Conservation (phyloP, 1,140 invertebrate species). For the Manduca sexta region DNA sequence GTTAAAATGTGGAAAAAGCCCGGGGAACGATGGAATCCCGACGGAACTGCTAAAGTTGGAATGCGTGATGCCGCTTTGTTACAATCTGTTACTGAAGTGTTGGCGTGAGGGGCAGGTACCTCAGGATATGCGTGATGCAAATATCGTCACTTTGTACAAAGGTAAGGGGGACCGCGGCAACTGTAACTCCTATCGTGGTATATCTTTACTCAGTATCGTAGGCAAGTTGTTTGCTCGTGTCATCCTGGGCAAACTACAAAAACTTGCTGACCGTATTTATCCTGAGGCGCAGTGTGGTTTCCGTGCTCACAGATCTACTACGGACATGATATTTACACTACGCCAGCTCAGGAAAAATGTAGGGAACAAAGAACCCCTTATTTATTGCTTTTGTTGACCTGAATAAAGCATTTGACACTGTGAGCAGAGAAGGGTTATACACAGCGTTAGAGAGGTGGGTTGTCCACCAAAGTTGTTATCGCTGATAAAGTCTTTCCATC, state of each 20-base stretch:
- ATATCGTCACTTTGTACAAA: slow-evolving; percentile 15
- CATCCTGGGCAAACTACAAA: not conserved
- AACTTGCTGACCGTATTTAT: slow-evolving; percentile 7
- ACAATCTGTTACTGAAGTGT: slow-evolving; percentile 12
- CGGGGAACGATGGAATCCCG: slow-evolving; percentile 5
- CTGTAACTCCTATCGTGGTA: not conserved
- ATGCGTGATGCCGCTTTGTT: slow-evolving; percentile 4
- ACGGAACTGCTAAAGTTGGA: slow-evolving; percentile 8
- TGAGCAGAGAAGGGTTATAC: not conserved
- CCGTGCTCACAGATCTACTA: slow-evolving; percentile 4
- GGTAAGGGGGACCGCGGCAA: slow-evolving; percentile 8
- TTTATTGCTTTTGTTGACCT: not conserved
- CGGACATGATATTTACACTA: slow-evolving; percentile 8
- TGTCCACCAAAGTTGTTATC: not conserved
- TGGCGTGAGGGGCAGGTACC: slow-evolving; percentile 8
- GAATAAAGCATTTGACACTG: no score
- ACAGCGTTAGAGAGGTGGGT: not conserved
- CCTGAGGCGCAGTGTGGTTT: slow-evolving; percentile 5
- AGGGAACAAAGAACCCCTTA: slow-evolving; percentile 6
- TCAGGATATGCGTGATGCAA: slow-evolving; percentile 14
- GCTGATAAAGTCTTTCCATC: not conserved
- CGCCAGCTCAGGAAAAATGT: slow-evolving; percentile 11
- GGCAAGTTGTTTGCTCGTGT: not conserved
- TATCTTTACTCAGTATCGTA: no score
- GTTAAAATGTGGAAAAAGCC: slow-evolving; percentile 11